phyloP scores from a whole-genome alignment of 2,888 invertebrate species.

The Acrocyrtus sp. region DNA sequence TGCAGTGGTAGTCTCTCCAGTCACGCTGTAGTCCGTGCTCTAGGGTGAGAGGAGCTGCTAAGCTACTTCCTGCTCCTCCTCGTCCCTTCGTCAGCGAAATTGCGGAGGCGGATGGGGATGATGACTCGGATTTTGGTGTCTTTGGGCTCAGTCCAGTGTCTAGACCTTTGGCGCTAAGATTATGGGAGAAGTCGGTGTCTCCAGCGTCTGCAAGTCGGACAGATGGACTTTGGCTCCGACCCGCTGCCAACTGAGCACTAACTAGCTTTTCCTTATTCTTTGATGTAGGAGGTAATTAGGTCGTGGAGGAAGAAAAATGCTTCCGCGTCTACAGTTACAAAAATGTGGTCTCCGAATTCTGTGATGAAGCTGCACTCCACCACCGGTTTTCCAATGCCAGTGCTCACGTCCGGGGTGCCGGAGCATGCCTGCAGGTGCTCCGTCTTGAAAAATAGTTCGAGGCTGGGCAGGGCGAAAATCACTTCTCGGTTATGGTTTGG shows the following conservation, averaged over 20 bases:
- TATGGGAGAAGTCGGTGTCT: not conserved
- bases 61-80: not conserved
- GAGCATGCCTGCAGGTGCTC: conserved; percentile 84
- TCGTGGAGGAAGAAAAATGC: conserved; percentile 98
- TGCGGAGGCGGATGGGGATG: conserved; percentile 10
- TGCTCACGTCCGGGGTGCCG: conserved; percentile 77
- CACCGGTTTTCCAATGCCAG: conserved; percentile 80
- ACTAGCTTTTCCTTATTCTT: conserved; percentile 88
- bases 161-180: too few relatives aligned
- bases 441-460: conserved; percentile 92
- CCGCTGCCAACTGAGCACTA: conserved; percentile 61
- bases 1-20: conserved; percentile 90
- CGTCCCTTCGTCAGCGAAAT: conserved; percentile 12
- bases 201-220: conserved; percentile 37
- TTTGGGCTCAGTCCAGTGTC: not conserved
- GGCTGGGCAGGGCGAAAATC: conserved; percentile 94
- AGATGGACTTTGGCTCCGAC: conserved; percentile 61
- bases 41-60: conserved; percentile 1
- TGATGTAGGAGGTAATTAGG: conserved; percentile 93
- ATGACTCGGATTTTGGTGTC: conserved; percentile 15
- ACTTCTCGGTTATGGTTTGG: conserved; percentile 90
- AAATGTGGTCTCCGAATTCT: conserved; percentile 98
- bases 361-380: conserved; percentile 98
- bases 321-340: conserved; percentile 97
- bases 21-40: conserved; percentile 76